Base-by-base conservation (phyloP, 2,888 invertebrate genomes). In the Cacoxenus indagator region DNA sequence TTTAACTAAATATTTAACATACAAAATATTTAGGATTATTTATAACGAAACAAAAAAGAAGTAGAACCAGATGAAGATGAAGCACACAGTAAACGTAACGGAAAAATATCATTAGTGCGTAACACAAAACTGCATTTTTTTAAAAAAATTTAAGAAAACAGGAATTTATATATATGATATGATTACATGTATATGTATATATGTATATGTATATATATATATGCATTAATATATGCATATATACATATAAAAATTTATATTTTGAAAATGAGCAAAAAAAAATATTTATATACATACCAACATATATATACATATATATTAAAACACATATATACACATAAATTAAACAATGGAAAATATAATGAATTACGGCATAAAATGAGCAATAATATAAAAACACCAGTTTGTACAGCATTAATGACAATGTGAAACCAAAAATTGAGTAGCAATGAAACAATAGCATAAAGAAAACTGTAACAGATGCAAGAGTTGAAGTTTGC, bases 41-140 rank as follows among this genome's bases (percentile, higher is more conserved):
- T 51, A 70, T 22, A 70, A 64, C 24, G 68, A 65, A 68, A 48
- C 54, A 69, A 55, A 68, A 11, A 54, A 65, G 59, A 67, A n/a
- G n/a, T n/a, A n/a, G n/a, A n/a, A n/a, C n/a, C n/a, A n/a, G n/a
- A n/a, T n/a, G n/a, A 70, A 69, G 65, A 65, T 70, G 65, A 68
- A 68, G 27, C 68, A 65, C 37, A 59, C 51, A 54, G 54, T 45
- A 64, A 61, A 64, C 24, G 46, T 55, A 65, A 65, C 55, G 43
- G 43, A 31, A 71, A 67, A 71, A 82, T 79, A 79, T 79, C 79
- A 79, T 79, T 83, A 79, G 79, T 22, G 83, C 78, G 75, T 79
- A 79, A 78, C 72, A 82, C 82, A 83, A 67, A 57, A 68, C 24
- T 55, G 55, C 55, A 55, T 73, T 73, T 70, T 67, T 61, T 57